Conservation (phyloP, 2,888 invertebrate genomes). For the Hydrotaea diabolus region DNA sequence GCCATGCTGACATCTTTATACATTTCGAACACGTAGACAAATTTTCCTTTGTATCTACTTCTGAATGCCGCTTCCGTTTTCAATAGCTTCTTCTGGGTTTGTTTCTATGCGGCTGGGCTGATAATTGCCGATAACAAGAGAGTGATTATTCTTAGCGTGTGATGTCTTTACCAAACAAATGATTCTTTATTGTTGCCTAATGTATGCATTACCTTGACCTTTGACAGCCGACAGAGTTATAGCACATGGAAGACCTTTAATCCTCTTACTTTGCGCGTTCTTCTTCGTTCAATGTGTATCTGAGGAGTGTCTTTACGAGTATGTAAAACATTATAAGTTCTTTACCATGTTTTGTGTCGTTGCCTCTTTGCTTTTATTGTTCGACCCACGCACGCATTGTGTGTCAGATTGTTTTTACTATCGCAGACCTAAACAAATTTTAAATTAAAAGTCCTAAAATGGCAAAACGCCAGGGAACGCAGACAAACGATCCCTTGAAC, state of each 20-base stretch:
- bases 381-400: conserved; percentile 44
- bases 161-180: background rate
- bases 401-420: conserved; percentile 29
- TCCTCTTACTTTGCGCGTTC: conserved; percentile 43
- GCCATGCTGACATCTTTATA: conserved; percentile 63
- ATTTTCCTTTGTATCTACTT: conserved; percentile 56
- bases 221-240: background rate
- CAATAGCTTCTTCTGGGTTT: conserved; percentile 10
- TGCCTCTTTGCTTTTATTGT: conserved; percentile 45
- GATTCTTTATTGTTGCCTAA: background rate
- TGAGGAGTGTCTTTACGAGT: background rate
- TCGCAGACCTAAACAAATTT: conserved; percentile 32
- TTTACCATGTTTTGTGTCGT: background rate
- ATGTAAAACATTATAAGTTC: conserved; percentile 12
- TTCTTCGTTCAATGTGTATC: background rate
- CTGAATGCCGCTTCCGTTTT: conserved; percentile 61
- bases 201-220: conserved; percentile 50
- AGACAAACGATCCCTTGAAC: background rate
- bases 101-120: background rate
- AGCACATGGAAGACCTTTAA: conserved; percentile 42
- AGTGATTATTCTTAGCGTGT: background rate
- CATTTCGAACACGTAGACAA: conserved; percentile 59
- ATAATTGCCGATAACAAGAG: no score
- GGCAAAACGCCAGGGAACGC: background rate
- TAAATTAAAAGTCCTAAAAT: background rate